Conservation (phyloP, 1,140 invertebrate genomes). For the Lepidurus arcticus region DNA sequence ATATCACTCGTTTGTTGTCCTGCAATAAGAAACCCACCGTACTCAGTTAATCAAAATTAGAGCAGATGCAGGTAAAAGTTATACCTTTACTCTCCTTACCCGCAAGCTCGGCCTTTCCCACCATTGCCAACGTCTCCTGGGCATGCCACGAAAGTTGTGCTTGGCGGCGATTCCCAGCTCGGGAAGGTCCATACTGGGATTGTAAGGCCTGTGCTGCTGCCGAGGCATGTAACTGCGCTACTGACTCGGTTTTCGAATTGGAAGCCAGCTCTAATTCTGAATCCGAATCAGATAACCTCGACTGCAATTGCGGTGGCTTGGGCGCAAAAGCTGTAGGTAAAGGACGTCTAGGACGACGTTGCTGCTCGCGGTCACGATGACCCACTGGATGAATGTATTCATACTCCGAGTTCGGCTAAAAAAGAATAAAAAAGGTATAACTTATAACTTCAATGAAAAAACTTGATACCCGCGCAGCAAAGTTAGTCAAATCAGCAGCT, state of each 20-base stretch:
- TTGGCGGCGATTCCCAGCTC: neutral
- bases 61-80: neutral
- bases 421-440: neutral
- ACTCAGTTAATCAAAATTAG: no score
- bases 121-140: neutral
- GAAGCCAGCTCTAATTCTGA: neutral
- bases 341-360: neutral
- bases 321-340: neutral
- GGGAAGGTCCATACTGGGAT: neutral
- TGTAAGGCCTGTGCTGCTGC: conserved; percentile 17
- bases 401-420: neutral
- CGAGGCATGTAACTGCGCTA: neutral
- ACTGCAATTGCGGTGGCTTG: neutral
- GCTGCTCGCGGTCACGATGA: neutral
- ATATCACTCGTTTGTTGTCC: neutral
- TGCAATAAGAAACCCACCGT: neutral
- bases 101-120: neutral
- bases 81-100: conserved; percentile 11
- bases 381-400: conserved; percentile 18
- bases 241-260: neutral
- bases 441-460: neutral
- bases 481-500: neutral
- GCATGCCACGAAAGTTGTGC: neutral
- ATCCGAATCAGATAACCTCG: neutral
- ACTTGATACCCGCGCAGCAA: neutral